These are phyloP conservation scores for Hippoglossus hippoglossus DNA, from an alignment of 2,797 vertebrate genomes.

Conservation along the genomic window DNA sequence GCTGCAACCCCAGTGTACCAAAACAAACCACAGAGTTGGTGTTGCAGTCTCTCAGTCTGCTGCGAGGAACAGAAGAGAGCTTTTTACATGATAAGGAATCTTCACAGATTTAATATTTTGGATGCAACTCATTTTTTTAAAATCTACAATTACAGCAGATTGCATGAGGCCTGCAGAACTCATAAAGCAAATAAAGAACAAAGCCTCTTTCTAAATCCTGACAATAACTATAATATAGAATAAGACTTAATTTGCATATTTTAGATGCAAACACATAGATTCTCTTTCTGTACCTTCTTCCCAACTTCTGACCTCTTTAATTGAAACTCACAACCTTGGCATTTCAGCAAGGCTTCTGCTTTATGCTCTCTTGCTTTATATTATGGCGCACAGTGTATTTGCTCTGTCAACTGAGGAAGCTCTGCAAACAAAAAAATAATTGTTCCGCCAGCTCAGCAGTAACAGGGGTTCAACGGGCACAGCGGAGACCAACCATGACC, in stretches of 20 bases:
- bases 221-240: no score
- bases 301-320: neutral
- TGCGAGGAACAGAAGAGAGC: neutral
- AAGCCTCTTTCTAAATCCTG: no score
- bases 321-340: no score
- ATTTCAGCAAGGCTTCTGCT: no score
- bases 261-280: neutral
- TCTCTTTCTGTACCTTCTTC: neutral
- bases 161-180: neutral
- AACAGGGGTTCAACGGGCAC: slow-evolving; percentile 35
- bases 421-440: slow-evolving; percentile 42
- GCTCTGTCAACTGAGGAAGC: slow-evolving; percentile 41
- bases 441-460: slow-evolving; percentile 42
- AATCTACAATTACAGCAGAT: neutral
- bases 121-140: neutral
- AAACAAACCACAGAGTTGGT: slow-evolving; percentile 41
- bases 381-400: slow-evolving; percentile 34
- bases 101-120: no score
- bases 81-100: no score
- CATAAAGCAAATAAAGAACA: neutral
- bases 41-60: neutral
- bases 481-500: slow-evolving; percentile 10
- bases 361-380: neutral
- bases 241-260: neutral
- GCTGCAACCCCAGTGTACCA: slow-evolving; percentile 22